Evolutionary conservation across 2,113 vertebrate genomes (phyloP).

Genomic region (Ailuropoda melanoleuca): DNA sequence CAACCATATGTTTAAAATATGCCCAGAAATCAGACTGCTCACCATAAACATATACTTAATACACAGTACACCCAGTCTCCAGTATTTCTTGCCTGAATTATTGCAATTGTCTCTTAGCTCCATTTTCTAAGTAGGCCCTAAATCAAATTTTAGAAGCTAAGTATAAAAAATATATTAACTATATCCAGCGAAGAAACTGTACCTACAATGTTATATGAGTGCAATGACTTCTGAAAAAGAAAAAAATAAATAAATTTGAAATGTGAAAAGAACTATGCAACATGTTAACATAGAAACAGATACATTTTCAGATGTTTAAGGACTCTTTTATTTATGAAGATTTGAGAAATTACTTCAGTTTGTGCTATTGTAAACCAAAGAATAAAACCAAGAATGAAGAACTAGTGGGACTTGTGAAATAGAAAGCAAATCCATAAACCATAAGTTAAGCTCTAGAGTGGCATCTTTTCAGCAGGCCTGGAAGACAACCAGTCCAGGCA

Average conservation of each 20-base stretch:
- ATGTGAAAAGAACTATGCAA: neutral
- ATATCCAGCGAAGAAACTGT: neutral
- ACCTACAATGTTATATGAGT: neutral
- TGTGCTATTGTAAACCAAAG: neutral
- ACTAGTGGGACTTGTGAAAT: neutral
- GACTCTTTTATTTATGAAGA: neutral
- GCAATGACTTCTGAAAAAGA: neutral
- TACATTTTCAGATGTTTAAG: neutral
- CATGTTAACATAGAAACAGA: neutral
- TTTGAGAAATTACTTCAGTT: neutral
- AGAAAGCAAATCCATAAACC: neutral
- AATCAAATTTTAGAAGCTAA: neutral
- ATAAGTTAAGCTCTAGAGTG: neutral
- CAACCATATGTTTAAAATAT: neutral
- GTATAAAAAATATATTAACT: neutral
- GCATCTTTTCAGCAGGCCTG: rapidly evolving
- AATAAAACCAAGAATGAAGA: neutral
- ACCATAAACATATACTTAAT: neutral
- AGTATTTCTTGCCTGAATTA: neutral
- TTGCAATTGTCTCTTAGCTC: neutral
- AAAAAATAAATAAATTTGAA: neutral
- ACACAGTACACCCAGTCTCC: too few species aligned
- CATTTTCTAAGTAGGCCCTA: neutral
- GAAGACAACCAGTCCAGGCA: neutral
- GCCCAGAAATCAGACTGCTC: neutral